phyloP scores from a whole-genome alignment of 2,113 vertebrate genomes.

The Mesoclemmys tuberculata region DNA sequence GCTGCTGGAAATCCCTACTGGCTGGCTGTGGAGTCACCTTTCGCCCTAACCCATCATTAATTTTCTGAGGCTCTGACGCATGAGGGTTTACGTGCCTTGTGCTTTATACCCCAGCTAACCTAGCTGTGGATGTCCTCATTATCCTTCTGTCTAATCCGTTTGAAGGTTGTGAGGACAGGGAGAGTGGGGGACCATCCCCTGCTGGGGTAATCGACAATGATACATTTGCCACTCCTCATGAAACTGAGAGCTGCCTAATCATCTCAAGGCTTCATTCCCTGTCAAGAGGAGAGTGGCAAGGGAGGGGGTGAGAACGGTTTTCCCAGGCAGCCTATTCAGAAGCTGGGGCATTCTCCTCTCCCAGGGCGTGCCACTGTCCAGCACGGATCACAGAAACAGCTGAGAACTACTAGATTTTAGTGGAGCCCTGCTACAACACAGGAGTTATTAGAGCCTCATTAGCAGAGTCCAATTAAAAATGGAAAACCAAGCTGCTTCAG shows the following conservation, averaged over 20 bases:
- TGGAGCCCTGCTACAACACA: conserved; percentile 60
- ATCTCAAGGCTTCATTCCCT: not conserved
- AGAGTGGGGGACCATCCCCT: not conserved
- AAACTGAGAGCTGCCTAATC: not conserved
- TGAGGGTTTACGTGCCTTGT: not conserved
- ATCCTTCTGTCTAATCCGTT: not conserved
- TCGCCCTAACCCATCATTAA: not conserved
- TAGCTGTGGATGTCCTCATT: not conserved
- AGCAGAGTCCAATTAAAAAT: conserved; percentile 68
- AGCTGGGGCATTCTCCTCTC: not conserved
- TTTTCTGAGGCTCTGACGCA: not conserved
- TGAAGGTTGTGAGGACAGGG: not conserved
- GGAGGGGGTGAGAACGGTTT: not conserved
- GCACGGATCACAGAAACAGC: conserved; percentile 40
- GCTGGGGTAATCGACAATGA: not conserved
- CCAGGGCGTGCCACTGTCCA: not conserved
- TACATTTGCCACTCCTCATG: not conserved
- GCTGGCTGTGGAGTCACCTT: not conserved
- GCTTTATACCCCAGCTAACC: not conserved
- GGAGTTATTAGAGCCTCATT: conserved; percentile 68
- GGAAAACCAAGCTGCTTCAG: conserved; percentile 65
- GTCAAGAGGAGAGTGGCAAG: not conserved
- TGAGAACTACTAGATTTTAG: conserved; percentile 48
- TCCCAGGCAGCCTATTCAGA: not conserved
- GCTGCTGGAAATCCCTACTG: not conserved